These are phyloP conservation scores for Athene noctua DNA, from an alignment of 2,113 vertebrate genomes.

Conservation along the genomic window DNA sequence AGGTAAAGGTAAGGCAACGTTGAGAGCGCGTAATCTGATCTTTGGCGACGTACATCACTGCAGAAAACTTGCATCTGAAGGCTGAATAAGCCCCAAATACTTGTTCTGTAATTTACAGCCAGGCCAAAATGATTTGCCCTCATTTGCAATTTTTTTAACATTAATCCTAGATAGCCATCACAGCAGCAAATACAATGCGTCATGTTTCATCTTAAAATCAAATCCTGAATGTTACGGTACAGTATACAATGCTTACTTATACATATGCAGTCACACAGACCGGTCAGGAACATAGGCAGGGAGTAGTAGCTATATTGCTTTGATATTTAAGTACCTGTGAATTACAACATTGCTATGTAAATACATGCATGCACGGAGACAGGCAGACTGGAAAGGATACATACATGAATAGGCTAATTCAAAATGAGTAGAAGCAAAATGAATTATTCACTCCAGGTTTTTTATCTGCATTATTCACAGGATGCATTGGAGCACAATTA, in stretches of 20 bases:
- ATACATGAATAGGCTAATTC: conserved; percentile 20
- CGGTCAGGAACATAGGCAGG: not conserved
- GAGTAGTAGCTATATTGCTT: not conserved
- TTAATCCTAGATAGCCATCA: not conserved
- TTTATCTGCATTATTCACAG: conserved; percentile 40
- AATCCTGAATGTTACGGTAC: not conserved
- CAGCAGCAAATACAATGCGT: not conserved
- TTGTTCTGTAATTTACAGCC: not conserved
- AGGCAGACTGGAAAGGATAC: not conserved
- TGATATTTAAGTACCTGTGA: conserved; percentile 24
- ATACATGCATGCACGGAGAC: not conserved
- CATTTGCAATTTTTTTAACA: not conserved
- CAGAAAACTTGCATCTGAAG: not conserved
- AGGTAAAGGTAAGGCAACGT: not conserved
- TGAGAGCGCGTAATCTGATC: not conserved
- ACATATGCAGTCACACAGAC: not conserved
- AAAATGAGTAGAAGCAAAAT: not conserved
- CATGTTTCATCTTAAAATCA: not conserved
- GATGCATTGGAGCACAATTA: not conserved
- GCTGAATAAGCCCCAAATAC: not conserved
- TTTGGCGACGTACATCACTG: rapidly evolving
- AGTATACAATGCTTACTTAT: not conserved
- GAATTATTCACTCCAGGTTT: conserved; percentile 40
- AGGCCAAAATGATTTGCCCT: not conserved
- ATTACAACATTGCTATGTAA: not conserved